A percentile compares a stretch with the other conserved stretches of the same genome.
Conservation (phyloP, 2,888 invertebrate genomes). For the Lasius platythorax region DNA sequence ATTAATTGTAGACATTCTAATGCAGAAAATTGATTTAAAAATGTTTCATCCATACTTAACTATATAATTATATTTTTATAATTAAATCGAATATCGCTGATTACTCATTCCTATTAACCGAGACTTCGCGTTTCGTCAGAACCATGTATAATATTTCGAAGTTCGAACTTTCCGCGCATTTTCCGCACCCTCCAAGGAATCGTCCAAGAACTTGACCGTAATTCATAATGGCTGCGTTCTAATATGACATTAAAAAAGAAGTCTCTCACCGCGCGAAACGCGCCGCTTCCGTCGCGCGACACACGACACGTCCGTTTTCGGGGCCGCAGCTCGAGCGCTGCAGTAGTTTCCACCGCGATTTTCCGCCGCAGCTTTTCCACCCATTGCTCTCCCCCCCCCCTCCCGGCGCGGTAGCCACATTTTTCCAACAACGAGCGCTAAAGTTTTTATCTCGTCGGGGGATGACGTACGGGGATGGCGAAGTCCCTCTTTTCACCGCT, state of each 20-base stretch:
- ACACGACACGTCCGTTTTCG: conserved; percentile 26
- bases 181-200: background rate
- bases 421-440: conserved; percentile 64
- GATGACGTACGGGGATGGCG: conserved; percentile 63
- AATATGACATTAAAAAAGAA: conserved; percentile 47
- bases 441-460: conserved; percentile 69
- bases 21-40: background rate
- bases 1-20: background rate
- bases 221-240: background rate
- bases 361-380: conserved; percentile 5
- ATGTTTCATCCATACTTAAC: background rate
- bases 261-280: conserved; percentile 19
- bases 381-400: background rate
- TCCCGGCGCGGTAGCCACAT: conserved; percentile 41
- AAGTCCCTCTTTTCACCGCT: conserved; percentile 53
- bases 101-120: background rate
- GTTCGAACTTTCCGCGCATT: background rate
- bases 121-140: background rate
- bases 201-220: background rate
- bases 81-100: background rate
- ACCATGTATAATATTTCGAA: background rate
- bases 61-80: background rate
- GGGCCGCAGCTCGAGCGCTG: background rate
- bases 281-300: conserved; percentile 19
- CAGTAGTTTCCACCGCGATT: conserved; percentile 31